phyloP scores from a whole-genome alignment of 2,888 invertebrate genomes.

The Saturnia pavonia region DNA sequence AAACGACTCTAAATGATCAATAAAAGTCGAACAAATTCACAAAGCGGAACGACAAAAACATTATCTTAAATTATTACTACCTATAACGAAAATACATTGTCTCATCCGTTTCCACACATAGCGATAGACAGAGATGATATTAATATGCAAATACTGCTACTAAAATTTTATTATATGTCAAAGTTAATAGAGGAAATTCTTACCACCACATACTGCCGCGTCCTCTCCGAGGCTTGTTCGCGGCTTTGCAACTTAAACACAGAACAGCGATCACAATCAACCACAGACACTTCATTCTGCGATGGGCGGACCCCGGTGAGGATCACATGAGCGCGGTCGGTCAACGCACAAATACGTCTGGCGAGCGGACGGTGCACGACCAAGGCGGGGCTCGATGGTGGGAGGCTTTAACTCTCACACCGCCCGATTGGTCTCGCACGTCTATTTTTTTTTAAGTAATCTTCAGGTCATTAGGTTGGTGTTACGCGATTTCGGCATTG shows the following conservation, averaged over 20 bases:
- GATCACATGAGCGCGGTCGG: slow-evolving; percentile 70
- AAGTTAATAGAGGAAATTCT: slow-evolving; percentile 50
- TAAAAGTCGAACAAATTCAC: slow-evolving; percentile 19
- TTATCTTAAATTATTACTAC: slow-evolving; percentile 10
- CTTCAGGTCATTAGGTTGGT: slow-evolving; percentile 60
- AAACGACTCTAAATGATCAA: slow-evolving; percentile 20
- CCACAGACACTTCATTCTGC: slow-evolving; percentile 79
- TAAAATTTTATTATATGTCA: neutral
- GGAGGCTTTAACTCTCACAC: slow-evolving; percentile 71
- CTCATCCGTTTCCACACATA: neutral
- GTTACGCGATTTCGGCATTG: slow-evolving; percentile 19
- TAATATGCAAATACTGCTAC: neutral
- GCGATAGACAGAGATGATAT: slow-evolving; percentile 10
- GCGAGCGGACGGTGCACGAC: slow-evolving; percentile 41
- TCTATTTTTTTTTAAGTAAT: slow-evolving; percentile 45
- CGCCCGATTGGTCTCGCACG: slow-evolving; percentile 70
- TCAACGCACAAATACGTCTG: slow-evolving; percentile 70
- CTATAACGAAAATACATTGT: slow-evolving; percentile 6
- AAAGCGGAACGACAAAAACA: slow-evolving; percentile 26
- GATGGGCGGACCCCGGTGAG: slow-evolving; percentile 64
- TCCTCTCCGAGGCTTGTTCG: slow-evolving; percentile 87
- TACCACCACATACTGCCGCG: slow-evolving; percentile 97
- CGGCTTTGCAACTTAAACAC: slow-evolving; percentile 75
- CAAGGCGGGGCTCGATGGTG: slow-evolving; percentile 74
- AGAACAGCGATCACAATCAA: slow-evolving; percentile 79